Base-by-base conservation (phyloP, 2,113 vertebrate genomes). In the Myiozetetes cayanensis region DNA sequence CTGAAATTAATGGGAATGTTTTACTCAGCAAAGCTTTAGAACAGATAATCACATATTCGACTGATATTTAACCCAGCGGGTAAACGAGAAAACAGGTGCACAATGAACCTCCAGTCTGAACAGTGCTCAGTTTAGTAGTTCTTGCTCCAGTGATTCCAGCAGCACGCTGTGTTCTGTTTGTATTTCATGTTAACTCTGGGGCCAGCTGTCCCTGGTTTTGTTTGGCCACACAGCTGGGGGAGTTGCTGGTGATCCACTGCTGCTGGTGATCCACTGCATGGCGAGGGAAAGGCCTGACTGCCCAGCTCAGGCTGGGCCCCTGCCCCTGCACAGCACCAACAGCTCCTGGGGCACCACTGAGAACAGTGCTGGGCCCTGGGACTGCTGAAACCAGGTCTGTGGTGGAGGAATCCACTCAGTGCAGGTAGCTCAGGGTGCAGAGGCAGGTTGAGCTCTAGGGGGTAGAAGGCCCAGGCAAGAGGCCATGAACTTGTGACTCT, bases 161-260 rank as follows among this genome's bases (percentile, higher is more conserved):
- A n/a, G 30, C 25, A 5, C 3, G 2, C 18, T 10, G 16, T 1
- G 1, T 9, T 35, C 24, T 21, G 10, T 7, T 21, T 10, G 9
- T 4, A 37, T 8, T 30, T 8, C 7, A 7, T 4, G 21, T 3
- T 14, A 25, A 1, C 46, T 12, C 3, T 0, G 14, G 17, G 15
- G 1, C 35, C 19, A 10, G 33, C 47, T 33, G 18, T 37, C 39
- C 35, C 25, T 0, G 35, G 15, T 33, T 74, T 22, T 7, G 10
- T 23, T 10, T 1, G 63, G 20, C 35, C 44, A 1, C 4, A 2
- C 0, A 5, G 23, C 63, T 15, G 28, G 0, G 4, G 23, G 4
- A n/a, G 39, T 12, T 43, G 41, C 41, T 43, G 41, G 41, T 41
- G 41, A 41, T 11, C 4, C 41, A 41, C 41, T 41, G 24, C 6